Evolutionary conservation across 2,113 vertebrate genomes (phyloP).

Genomic region (Acrocephalus arundinaceus): DNA sequence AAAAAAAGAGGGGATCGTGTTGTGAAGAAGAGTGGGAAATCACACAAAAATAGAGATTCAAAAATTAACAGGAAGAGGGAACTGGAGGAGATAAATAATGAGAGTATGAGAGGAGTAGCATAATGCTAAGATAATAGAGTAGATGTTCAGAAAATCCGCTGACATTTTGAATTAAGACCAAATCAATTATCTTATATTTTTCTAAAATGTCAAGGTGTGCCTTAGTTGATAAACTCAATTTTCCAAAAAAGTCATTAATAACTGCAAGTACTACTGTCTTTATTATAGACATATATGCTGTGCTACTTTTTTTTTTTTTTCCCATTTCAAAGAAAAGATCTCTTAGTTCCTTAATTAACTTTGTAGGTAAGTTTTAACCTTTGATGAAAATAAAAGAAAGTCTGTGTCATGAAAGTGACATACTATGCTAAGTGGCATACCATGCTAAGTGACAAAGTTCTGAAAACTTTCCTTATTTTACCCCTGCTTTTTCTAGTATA

Average conservation of each 20-base stretch:
- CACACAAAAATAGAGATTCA: neutral
- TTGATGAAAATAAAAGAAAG: neutral
- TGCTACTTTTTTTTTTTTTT: neutral
- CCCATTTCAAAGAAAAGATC: neutral
- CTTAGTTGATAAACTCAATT: neutral
- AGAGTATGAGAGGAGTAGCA: neutral
- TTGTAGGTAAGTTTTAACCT: neutral
- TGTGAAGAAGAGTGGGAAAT: neutral
- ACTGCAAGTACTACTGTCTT: neutral
- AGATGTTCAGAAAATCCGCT: neutral
- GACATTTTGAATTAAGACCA: constrained; percentile 28
- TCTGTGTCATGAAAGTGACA: neutral
- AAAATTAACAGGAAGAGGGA: neutral
- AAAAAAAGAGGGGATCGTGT: accelerated
- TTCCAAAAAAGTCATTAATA: neutral
- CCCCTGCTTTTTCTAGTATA: accelerated
- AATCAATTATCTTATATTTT: constrained; percentile 10
- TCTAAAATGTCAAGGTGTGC: neutral
- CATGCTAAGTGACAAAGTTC: neutral
- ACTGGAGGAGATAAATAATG: neutral
- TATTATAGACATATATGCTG: neutral
- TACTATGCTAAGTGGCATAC: neutral
- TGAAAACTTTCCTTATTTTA: neutral
- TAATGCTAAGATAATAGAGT: neutral
- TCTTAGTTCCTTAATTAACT: neutral